Evolutionary conservation across 2,797 vertebrate genomes (phyloP).

Genomic region (Molothrus ater): DNA sequence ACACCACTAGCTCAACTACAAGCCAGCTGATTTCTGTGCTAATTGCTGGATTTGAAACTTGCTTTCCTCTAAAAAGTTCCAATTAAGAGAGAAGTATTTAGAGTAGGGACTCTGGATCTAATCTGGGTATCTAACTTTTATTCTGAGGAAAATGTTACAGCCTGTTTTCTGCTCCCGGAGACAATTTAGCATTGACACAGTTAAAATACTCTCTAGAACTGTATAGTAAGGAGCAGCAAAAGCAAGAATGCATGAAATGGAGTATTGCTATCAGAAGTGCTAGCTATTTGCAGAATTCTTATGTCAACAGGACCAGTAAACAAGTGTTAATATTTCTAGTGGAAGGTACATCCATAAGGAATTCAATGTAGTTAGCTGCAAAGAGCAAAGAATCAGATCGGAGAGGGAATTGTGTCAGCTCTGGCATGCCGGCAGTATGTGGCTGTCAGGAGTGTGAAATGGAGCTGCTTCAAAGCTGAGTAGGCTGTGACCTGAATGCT

Average conservation of each 20-base stretch:
- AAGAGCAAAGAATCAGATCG: constrained; percentile 59
- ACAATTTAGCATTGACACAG: background rate
- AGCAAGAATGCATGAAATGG: constrained; percentile 15
- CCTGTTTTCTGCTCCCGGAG: background rate
- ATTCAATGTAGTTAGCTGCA: constrained; percentile 69
- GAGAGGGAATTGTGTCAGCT: constrained; percentile 70
- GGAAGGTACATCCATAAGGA: constrained; percentile 66
- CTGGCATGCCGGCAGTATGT: constrained; percentile 56
- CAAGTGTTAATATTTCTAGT: constrained; percentile 79
- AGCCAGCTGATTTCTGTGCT: background rate
- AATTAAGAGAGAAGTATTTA: background rate
- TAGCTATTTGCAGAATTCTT: constrained; percentile 74
- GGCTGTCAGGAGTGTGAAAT: constrained; percentile 75
- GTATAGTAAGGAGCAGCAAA: background rate
- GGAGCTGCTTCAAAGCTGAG: constrained; percentile 78
- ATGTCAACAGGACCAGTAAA: constrained; percentile 77
- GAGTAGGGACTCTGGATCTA: background rate
- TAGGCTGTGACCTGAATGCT: constrained; percentile 76
- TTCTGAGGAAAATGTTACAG: background rate
- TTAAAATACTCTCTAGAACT: background rate
- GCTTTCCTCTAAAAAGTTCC: background rate
- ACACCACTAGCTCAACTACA: background rate
- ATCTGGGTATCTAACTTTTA: background rate
- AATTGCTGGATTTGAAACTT: constrained; percentile 5
- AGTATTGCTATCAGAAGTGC: constrained; percentile 35